phyloP scores from a whole-genome alignment of 2,113 vertebrate genomes.

The Trichomycterus rosablanca region DNA sequence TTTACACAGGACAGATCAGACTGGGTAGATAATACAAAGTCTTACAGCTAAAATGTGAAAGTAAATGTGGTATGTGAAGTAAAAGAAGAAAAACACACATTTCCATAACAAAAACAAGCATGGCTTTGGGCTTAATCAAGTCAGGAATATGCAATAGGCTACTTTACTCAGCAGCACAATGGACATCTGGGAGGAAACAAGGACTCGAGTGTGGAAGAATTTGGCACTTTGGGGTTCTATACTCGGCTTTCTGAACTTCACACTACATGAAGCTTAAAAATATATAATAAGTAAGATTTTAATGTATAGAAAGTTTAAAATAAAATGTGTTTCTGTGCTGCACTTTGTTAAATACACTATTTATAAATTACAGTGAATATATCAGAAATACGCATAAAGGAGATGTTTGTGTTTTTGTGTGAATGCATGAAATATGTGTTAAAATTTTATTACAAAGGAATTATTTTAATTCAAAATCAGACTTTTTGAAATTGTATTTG shows the following conservation, averaged over 20 bases:
- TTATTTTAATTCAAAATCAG: too few species aligned
- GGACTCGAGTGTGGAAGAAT: constrained; percentile 19
- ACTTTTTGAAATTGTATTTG: too few species aligned
- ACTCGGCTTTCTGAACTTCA: not conserved
- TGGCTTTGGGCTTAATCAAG: constrained; percentile 82
- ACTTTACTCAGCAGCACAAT: constrained; percentile 72
- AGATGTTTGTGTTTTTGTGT: too few species aligned
- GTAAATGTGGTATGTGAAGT: constrained; percentile 77
- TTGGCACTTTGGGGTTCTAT: constrained; percentile 12
- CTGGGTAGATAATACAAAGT: constrained; percentile 57
- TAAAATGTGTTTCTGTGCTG: too few species aligned
- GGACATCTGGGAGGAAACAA: constrained; percentile 69
- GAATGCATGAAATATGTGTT: too few species aligned
- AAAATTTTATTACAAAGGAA: too few species aligned
- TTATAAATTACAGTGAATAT: too few species aligned
- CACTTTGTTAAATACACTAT: too few species aligned
- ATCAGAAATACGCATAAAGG: too few species aligned
- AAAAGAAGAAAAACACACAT: constrained; percentile 59
- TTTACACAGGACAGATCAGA: constrained; percentile 35
- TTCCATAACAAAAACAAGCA: constrained; percentile 92
- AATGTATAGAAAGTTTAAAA: too few species aligned
- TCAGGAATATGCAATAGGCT: constrained; percentile 84
- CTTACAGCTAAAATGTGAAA: constrained; percentile 95
- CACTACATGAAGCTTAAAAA: constrained; percentile 4
- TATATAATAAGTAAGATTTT: too few species aligned